Evolutionary conservation across 1,140 invertebrate genomes (phyloP).

Genomic region (Drosophila funebris): DNA sequence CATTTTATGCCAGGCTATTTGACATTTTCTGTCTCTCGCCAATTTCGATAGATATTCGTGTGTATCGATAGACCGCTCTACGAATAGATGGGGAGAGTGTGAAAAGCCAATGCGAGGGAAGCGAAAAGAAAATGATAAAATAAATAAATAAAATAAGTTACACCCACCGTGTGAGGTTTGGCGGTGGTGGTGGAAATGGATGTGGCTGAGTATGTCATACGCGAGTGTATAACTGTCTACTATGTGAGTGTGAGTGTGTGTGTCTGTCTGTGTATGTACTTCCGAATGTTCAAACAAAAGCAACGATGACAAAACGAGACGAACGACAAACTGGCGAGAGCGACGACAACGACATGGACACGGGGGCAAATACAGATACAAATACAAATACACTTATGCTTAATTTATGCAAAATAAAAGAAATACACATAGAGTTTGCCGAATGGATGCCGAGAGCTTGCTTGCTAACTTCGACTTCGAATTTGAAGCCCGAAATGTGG

Average conservation of each 20-base stretch:
- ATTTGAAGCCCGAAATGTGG: constrained; percentile 69
- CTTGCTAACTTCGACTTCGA: constrained; percentile 49
- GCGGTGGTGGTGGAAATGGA: constrained; percentile 15
- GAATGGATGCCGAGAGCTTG: neutral
- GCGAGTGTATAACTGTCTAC: constrained; percentile 40
- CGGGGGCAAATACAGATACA: constrained; percentile 37
- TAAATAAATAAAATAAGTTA: constrained; percentile 58
- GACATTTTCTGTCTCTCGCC: neutral
- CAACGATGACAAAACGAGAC: constrained; percentile 52
- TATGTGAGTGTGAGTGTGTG: constrained; percentile 20
- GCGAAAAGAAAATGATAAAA: constrained; percentile 8
- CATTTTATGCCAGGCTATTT: constrained; percentile 3
- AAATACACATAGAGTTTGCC: constrained; percentile 62
- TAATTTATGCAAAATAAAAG: constrained; percentile 82
- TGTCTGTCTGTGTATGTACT: constrained; percentile 34
- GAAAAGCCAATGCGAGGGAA: constrained; percentile 41
- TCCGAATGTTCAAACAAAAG: constrained; percentile 69
- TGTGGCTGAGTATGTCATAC: constrained; percentile 19
- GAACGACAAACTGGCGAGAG: constrained; percentile 19
- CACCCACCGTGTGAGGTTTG: constrained; percentile 39
- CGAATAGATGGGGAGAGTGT: constrained; percentile 13
- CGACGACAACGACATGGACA: constrained; percentile 29
- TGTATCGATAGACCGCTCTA: constrained; percentile 30
- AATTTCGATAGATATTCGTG: constrained; percentile 10
- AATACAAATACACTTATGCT: constrained; percentile 77